Evolutionary conservation across 2,113 vertebrate genomes (phyloP), one percentile per base, ranked within the genome.

Genomic region (Apus apus): DNA sequence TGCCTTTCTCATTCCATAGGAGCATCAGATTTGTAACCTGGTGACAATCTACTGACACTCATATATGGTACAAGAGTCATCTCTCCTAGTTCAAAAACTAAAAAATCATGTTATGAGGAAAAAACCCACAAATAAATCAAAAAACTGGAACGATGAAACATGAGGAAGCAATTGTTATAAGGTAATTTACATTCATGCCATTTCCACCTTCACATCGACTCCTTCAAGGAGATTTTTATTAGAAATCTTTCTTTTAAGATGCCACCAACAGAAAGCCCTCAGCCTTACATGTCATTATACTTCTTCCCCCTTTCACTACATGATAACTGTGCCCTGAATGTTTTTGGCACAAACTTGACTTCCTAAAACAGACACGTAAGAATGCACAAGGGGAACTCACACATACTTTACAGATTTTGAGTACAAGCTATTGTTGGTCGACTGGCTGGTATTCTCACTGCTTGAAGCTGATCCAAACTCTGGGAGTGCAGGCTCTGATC

Each of bases 371-470:
- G 27, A 61, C 20, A 79, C 21, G 34, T 45, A 90, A 93, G 36
- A 50, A 89, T 23, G 56, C 27, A 89, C 60, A 36, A 89, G 16
- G 19, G 15, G 48, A 92, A 91, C 51, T 83, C 65, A 14, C 93
- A 97, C 97, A 6, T 90, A 99, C 99, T 98, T 99, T 96, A 99
- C 96, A 66, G 98, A 98, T 97, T 99, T 99, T 36, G 99, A 98
- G 97, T 99, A 99, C 89, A 99, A 97, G 96, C 97, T 99, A 87
- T 98, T 98, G 95, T 98, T 99, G 90, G 98, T 97, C 32, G 98
- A 90, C 82, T 98, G 98, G 40, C 77, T 98, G 75, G 95, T 98
- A 78, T 95, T 98, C 66, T 97, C 98, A 93, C 96, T 98, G 93
- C 96, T 98, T 96, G 98, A 97, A 86, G 98, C 54, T 60, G 98